These are phyloP conservation scores for Chesias legatella DNA, from an alignment of 2,888 invertebrate genomes.

Conservation along the genomic window DNA sequence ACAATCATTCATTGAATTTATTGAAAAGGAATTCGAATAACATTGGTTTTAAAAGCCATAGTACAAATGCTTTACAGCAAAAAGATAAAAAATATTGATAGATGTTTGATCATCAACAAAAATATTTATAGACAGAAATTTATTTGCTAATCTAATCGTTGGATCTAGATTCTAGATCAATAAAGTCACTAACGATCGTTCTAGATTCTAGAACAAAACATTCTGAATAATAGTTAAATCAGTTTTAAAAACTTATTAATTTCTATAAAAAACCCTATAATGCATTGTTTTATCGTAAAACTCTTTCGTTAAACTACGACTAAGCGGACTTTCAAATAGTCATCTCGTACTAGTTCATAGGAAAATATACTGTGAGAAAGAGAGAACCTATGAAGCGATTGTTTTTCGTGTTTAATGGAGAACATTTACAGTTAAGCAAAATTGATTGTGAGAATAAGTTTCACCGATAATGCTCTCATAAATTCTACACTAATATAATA, in stretches of 20 bases:
- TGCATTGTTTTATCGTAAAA: slow-evolving; percentile 21
- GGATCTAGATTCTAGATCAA: too few relatives aligned
- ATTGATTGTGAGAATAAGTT: too few relatives aligned
- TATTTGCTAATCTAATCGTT: too few relatives aligned
- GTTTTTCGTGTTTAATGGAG: slow-evolving; percentile 10
- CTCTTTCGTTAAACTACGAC: too few relatives aligned
- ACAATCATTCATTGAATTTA: slow-evolving; percentile 1
- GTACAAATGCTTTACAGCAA: slow-evolving; percentile 1
- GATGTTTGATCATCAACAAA: slow-evolving; percentile 7
- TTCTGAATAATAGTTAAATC: too few relatives aligned
- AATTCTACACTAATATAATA: too few relatives aligned
- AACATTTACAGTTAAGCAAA: background rate
- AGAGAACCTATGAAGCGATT: slow-evolving; percentile 5
- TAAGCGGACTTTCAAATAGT: slow-evolving; percentile 5
- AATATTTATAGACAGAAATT: too few relatives aligned
- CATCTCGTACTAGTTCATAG: slow-evolving; percentile 4
- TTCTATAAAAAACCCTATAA: too few relatives aligned
- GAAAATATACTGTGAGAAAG: slow-evolving; percentile 2
- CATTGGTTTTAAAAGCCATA: background rate
- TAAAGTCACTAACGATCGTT: too few relatives aligned
- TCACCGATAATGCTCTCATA: too few relatives aligned
- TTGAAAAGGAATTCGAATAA: slow-evolving; percentile 2
- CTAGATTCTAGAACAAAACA: too few relatives aligned
- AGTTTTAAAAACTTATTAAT: too few relatives aligned
- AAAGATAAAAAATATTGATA: slow-evolving; percentile 7